A percentile compares a stretch with the other conserved stretches of the same genome.
Conservation (phyloP, 2,888 invertebrate genomes). For the Eurytoma californica region DNA sequence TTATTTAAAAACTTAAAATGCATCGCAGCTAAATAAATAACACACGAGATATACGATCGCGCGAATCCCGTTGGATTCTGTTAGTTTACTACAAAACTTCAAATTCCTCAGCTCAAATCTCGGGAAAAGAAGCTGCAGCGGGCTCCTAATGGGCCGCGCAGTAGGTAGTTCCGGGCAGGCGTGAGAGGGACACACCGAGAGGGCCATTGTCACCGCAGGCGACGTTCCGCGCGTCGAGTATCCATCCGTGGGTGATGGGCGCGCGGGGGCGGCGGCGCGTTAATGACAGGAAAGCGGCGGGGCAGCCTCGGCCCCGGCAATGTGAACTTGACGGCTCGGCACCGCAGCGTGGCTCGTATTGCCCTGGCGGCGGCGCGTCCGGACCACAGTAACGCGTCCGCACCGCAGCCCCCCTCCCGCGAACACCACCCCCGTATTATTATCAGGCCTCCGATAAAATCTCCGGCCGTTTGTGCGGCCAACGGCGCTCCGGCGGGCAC, state of each 20-base stretch:
- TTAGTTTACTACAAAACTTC: too few species aligned
- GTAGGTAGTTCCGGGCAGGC: background rate
- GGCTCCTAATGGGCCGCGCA: background rate
- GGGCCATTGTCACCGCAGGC: conserved; percentile 37
- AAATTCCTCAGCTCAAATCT: too few species aligned
- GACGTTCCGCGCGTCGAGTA: conserved; percentile 16
- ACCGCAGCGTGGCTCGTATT: conserved; percentile 65
- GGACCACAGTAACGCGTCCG: conserved; percentile 57
- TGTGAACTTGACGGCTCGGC: conserved; percentile 74
- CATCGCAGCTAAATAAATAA: too few species aligned
- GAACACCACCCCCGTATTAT: conserved; percentile 32
- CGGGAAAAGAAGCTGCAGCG: too few species aligned
- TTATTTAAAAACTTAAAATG: too few species aligned
- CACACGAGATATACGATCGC: too few species aligned
- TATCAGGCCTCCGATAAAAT: conserved; percentile 46
- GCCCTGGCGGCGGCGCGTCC: conserved; percentile 41
- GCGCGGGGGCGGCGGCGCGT: conserved; percentile 65
- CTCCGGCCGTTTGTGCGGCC: conserved; percentile 1
- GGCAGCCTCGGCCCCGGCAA: conserved; percentile 62
- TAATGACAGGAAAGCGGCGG: conserved; percentile 70
- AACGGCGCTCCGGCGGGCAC: background rate
- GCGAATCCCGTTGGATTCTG: too few species aligned
- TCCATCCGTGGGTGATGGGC: background rate
- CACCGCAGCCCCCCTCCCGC: background rate
- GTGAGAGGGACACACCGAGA: background rate